Percentiles rank a stretch among this genome's conserved stretches.
These are phyloP conservation scores for Spisula solida DNA, from an alignment of 2,888 invertebrate species.

Conservation along the genomic window DNA sequence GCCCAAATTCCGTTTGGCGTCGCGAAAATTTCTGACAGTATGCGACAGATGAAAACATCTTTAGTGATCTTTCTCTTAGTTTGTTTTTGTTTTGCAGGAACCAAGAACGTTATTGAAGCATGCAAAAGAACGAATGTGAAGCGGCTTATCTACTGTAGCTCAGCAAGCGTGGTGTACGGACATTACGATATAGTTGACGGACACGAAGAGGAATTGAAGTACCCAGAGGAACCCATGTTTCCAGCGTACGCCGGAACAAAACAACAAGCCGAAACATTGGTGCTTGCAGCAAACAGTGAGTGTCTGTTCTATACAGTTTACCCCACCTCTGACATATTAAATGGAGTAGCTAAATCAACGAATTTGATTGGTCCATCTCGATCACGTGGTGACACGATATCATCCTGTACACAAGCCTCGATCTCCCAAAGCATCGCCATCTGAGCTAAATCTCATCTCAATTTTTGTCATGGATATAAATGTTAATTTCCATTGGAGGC, in stretches of 20 bases:
- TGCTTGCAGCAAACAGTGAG: constrained; percentile 28
- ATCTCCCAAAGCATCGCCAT: too few relatives aligned
- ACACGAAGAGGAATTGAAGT: neutral
- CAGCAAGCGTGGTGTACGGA: constrained; percentile 11
- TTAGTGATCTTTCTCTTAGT: neutral
- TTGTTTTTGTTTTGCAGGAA: neutral
- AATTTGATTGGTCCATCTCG: too few relatives aligned
- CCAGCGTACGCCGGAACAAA: constrained; percentile 25
- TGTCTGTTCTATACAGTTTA: neutral
- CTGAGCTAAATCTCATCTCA: too few relatives aligned
- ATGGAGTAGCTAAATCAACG: too few relatives aligned
- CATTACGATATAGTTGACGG: constrained; percentile 13
- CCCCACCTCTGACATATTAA: too few relatives aligned
- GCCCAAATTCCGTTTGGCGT: too few relatives aligned
- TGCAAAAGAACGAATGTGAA: constrained; percentile 8
- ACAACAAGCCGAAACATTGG: constrained; percentile 28
- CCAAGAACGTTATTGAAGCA: constrained; percentile 25
- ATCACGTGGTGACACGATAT: too few relatives aligned
- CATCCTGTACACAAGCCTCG: too few relatives aligned
- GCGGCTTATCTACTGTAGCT: constrained; percentile 22
- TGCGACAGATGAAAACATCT: too few relatives aligned
- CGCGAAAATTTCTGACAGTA: too few relatives aligned
- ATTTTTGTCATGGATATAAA: too few relatives aligned
- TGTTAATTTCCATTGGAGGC: too few relatives aligned
- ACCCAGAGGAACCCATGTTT: constrained; percentile 25